Evolutionary conservation across 2,113 vertebrate genomes (phyloP).

Genomic region (Cyanoliseus patagonus): DNA sequence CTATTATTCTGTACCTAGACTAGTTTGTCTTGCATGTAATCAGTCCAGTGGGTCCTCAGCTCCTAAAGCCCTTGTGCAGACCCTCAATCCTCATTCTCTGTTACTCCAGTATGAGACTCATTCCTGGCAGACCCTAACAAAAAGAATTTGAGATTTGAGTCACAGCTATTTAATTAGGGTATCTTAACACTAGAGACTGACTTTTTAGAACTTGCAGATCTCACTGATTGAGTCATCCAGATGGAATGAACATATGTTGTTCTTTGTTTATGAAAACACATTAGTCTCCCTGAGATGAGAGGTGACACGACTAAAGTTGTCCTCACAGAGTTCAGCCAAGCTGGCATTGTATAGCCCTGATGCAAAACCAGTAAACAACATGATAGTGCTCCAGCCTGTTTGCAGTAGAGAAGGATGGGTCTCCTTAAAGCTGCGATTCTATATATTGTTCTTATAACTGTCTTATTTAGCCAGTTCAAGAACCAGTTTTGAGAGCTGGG

Average conservation of each 20-base stretch:
- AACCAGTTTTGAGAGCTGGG: background rate
- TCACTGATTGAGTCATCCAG: constrained; percentile 51
- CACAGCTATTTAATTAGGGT: constrained; percentile 48
- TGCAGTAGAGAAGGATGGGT: background rate
- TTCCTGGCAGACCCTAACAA: background rate
- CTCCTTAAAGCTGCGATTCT: background rate
- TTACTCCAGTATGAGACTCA: background rate
- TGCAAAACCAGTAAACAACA: background rate
- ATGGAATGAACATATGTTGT: constrained; percentile 56
- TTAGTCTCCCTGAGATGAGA: background rate
- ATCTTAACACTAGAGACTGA: constrained; percentile 16
- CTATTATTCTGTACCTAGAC: background rate
- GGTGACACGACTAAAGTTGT: constrained; percentile 15
- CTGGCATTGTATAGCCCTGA: background rate
- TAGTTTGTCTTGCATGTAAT: background rate
- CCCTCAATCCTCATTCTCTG: background rate
- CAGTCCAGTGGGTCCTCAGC: background rate
- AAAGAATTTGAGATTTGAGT: constrained; percentile 23
- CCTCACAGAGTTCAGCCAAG: constrained; percentile 24
- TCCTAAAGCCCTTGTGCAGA: background rate
- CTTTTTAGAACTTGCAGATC: constrained; percentile 51
- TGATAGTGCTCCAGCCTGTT: background rate
- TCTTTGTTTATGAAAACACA: constrained; percentile 56
- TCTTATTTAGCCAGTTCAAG: background rate
- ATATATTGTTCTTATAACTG: background rate